Conservation (phyloP, 2,797 vertebrate species). For the Pseudomugil tenellus region DNA sequence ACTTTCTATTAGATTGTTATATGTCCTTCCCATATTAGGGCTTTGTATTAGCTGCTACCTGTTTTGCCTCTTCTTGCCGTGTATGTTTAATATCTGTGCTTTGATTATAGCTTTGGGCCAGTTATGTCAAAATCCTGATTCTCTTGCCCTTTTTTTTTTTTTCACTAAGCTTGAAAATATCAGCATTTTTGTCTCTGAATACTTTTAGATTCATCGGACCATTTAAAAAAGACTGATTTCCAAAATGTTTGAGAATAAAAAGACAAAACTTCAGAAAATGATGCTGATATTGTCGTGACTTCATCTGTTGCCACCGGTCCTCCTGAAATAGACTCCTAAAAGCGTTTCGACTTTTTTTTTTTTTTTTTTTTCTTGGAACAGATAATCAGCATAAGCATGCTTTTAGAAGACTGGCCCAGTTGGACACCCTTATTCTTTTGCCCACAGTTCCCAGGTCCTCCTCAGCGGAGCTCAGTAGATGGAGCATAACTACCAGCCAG, state of each 20-base stretch:
- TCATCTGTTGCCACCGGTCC: slow-evolving; percentile 28
- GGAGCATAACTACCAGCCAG: slow-evolving; percentile 3
- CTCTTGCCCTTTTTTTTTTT: slow-evolving; percentile 15
- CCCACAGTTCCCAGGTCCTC: slow-evolving; percentile 20
- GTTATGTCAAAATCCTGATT: background rate
- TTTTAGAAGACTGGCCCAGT: slow-evolving; percentile 33
- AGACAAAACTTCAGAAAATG: background rate
- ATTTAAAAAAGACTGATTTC: background rate
- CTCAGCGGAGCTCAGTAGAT: slow-evolving; percentile 9
- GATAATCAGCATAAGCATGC: slow-evolving; percentile 12
- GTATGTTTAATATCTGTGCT: slow-evolving; percentile 1
- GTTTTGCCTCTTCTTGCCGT: slow-evolving; percentile 28
- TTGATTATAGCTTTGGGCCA: slow-evolving; percentile 20
- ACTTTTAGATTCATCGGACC: slow-evolving; percentile 2
- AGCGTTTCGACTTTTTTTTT: slow-evolving; percentile 26
- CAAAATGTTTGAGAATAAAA: background rate
- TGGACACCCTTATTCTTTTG: slow-evolving; percentile 8
- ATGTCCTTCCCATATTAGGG: slow-evolving; percentile 25
- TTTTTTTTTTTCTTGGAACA: slow-evolving; percentile 9
- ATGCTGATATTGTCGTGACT: slow-evolving; percentile 70
- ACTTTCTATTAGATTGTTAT: slow-evolving; percentile 36
- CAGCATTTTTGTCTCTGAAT: slow-evolving; percentile 46
- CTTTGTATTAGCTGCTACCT: slow-evolving; percentile 31
- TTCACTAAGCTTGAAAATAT: slow-evolving; percentile 52
- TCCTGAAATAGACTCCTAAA: slow-evolving; percentile 36